A percentile compares a stretch with the other conserved stretches of the same genome.
Evolutionary conservation across 1,140 invertebrate genomes (phyloP).

Genomic region (Trachymyrmex cornetzi): DNA sequence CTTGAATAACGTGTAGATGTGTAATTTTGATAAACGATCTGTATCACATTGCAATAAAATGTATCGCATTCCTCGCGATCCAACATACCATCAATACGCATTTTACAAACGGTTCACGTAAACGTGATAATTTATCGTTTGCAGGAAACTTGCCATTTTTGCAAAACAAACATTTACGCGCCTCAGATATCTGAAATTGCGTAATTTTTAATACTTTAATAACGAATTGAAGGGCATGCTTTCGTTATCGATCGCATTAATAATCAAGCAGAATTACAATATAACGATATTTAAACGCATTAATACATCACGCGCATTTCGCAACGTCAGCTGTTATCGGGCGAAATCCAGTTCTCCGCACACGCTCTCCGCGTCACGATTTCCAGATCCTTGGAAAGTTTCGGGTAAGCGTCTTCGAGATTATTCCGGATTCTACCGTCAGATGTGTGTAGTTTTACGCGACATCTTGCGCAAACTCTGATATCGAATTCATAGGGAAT

Average conservation of each 20-base stretch:
- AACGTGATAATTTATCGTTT: slow-evolving; percentile 39
- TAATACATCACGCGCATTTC: background rate
- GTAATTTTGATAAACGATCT: slow-evolving; percentile 3
- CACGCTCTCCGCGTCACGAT: slow-evolving; percentile 33
- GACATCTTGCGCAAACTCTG: slow-evolving; percentile 54
- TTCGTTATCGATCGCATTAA: background rate
- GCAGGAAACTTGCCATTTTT: slow-evolving; percentile 11
- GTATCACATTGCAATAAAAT: slow-evolving; percentile 22
- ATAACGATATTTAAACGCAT: background rate
- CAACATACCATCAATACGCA: background rate
- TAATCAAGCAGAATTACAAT: slow-evolving; percentile 3
- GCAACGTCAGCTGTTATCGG: slow-evolving; percentile 22
- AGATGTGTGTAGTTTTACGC: slow-evolving; percentile 51
- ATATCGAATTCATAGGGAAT: slow-evolving; percentile 57
- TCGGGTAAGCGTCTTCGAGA: slow-evolving; percentile 15
- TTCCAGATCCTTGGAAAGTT: slow-evolving; percentile 42
- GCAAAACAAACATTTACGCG: slow-evolving; percentile 26
- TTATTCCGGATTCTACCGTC: slow-evolving; percentile 41
- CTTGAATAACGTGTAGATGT: background rate
- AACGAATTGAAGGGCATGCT: background rate
- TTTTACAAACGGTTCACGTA: slow-evolving; percentile 17
- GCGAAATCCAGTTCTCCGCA: slow-evolving; percentile 19
- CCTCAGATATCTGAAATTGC: slow-evolving; percentile 25
- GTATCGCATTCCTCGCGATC: background rate
- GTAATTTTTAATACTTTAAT: slow-evolving; percentile 15